Percentiles rank a stretch among this genome's conserved stretches.
Evolutionary conservation across 2,797 vertebrate species (phyloP).

Genomic region (Dallia pectoralis): DNA sequence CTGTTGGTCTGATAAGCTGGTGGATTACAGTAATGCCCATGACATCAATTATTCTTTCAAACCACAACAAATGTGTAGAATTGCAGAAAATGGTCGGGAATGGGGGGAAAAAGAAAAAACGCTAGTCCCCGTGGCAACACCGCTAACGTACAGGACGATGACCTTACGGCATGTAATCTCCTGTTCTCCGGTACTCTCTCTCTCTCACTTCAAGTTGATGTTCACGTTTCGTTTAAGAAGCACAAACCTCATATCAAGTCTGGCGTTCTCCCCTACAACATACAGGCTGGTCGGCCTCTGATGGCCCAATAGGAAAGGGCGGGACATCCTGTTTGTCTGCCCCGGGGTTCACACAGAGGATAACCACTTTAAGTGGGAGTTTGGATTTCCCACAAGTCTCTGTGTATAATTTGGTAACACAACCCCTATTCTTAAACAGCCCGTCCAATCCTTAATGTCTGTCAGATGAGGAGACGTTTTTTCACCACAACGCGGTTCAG

Average conservation of each 20-base stretch:
- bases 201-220: slow-evolving; percentile 11
- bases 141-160: not conserved
- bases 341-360: slow-evolving; percentile 49
- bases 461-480: slow-evolving; percentile 34
- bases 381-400: slow-evolving; percentile 48
- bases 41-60: too few species aligned
- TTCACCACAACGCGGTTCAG: slow-evolving; percentile 7
- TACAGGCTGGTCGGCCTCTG: slow-evolving; percentile 13
- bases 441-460: slow-evolving; percentile 34
- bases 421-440: slow-evolving; percentile 38
- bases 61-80: too few species aligned
- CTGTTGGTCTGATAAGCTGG: too few species aligned
- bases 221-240: not conserved
- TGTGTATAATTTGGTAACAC: slow-evolving; percentile 53
- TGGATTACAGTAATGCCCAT: too few species aligned
- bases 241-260: not conserved
- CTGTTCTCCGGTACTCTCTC: slow-evolving; percentile 25
- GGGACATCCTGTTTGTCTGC: slow-evolving; percentile 40
- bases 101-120: not conserved
- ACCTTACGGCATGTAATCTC: not conserved
- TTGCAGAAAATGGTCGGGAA: not conserved
- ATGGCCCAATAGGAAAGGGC: slow-evolving; percentile 25
- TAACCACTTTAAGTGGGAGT: slow-evolving; percentile 41
- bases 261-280: not conserved
- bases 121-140: not conserved